Evolutionary conservation across 2,797 vertebrate genomes (phyloP).

Genomic region (Chrysocyon brachyurus): DNA sequence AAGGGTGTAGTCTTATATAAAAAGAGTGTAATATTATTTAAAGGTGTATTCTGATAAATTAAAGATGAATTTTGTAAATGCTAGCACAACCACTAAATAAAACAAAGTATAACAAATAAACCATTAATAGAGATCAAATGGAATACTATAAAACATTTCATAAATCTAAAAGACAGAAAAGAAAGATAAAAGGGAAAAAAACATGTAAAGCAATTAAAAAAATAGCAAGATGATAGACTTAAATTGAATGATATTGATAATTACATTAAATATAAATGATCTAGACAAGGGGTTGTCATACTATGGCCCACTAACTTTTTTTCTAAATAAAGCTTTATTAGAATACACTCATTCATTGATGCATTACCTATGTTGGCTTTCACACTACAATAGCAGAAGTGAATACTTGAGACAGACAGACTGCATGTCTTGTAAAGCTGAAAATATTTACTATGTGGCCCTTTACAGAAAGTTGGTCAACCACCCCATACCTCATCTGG

Average conservation of each 20-base stretch:
- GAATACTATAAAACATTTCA: neutral
- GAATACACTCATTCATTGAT: neutral
- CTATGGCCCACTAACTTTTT: neutral
- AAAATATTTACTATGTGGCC: neutral
- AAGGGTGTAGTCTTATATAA: neutral
- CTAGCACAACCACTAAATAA: neutral
- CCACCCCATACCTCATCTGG: neutral
- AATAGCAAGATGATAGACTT: neutral
- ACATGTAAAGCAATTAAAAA: neutral
- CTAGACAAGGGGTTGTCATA: neutral
- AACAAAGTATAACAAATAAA: conserved; percentile 13
- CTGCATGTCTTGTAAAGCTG: neutral
- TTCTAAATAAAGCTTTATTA: neutral
- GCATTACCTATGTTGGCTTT: neutral
- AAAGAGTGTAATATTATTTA: neutral
- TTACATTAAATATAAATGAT: conserved; percentile 47
- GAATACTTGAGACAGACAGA: neutral
- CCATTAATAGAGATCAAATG: neutral
- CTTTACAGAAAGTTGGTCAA: neutral
- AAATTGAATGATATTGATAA: neutral
- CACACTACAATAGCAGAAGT: neutral
- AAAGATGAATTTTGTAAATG: conserved; percentile 19
- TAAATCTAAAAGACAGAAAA: conserved; percentile 30
- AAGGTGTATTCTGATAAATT: conserved; percentile 6
- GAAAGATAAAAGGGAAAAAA: neutral